phyloP scores from a whole-genome alignment of 2,797 vertebrate genomes.

The Eurystomus glaucurus region DNA sequence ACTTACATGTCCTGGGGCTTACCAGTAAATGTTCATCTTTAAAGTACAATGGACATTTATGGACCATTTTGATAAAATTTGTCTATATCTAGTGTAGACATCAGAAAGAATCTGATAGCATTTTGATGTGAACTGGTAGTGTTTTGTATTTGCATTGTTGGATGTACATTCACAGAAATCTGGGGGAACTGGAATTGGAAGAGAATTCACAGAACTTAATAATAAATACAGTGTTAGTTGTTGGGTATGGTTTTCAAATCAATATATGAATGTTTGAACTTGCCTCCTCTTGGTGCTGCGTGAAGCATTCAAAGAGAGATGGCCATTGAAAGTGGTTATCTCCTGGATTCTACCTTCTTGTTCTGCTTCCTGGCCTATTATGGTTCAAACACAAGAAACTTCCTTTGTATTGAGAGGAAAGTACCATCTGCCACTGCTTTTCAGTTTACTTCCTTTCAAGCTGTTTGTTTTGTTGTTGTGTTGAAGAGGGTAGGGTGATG shows the following conservation, averaged over 20 bases:
- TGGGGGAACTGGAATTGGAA: neutral
- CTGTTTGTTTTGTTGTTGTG: neutral
- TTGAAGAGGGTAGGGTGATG: neutral
- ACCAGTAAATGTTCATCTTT: neutral
- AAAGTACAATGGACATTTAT: neutral
- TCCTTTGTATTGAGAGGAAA: neutral
- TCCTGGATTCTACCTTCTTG: neutral
- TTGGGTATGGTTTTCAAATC: neutral
- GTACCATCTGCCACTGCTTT: neutral
- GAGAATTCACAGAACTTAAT: neutral
- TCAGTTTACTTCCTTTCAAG: neutral
- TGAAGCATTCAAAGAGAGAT: neutral
- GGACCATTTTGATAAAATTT: neutral
- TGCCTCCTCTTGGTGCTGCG: neutral
- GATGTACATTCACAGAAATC: neutral
- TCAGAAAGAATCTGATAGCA: neutral
- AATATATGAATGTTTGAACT: neutral
- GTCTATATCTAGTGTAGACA: neutral
- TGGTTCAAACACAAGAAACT: neutral
- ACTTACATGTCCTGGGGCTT: fast-evolving
- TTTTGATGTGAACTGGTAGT: neutral
- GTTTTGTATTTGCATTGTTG: neutral
- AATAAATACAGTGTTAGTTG: neutral
- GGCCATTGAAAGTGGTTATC: neutral
- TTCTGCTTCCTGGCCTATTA: neutral